A percentile compares a stretch with the other conserved stretches of the same genome.
phyloP scores from a whole-genome alignment of 2,888 invertebrate species.

The Leucania comma region DNA sequence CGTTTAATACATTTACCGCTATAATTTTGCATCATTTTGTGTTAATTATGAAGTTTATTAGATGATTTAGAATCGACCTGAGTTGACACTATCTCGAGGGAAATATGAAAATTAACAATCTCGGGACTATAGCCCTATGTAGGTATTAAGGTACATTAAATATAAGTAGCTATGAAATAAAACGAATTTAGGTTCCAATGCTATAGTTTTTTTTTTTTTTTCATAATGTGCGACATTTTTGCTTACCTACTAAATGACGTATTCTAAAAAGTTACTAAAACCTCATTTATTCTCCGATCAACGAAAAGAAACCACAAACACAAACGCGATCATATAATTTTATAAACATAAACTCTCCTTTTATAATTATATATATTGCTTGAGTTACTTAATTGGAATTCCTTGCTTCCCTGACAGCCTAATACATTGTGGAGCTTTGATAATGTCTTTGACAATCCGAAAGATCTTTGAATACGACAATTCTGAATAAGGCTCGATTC shows the following conservation, averaged over 20 bases:
- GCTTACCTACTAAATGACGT: not conserved
- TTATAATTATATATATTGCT: conserved; percentile 8
- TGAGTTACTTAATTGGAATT: conserved; percentile 35
- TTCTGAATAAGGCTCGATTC: conserved; percentile 2
- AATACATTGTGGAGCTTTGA: conserved; percentile 9
- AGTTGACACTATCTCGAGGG: not conserved
- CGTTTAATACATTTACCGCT: conserved; percentile 12
- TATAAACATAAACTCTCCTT: not conserved
- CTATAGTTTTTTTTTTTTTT: not conserved
- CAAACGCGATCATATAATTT: not conserved
- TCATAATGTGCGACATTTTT: too few species aligned
- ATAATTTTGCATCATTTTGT: conserved; percentile 13
- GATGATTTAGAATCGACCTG: not conserved
- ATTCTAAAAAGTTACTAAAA: not conserved
- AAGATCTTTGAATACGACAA: conserved; percentile 21
- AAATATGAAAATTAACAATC: not conserved
- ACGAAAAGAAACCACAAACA: not conserved
- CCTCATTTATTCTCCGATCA: not conserved
- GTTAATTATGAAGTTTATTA: conserved; percentile 19
- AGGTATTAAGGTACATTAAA: not conserved
- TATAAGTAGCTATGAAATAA: not conserved
- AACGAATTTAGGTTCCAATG: not conserved
- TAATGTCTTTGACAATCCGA: conserved; percentile 33
- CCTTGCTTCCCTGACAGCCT: conserved; percentile 15
- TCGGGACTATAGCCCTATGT: too few species aligned